These are phyloP conservation scores for Brachionus sp. DNA, from an alignment of 1,140 invertebrate species.

Conservation along the genomic window DNA sequence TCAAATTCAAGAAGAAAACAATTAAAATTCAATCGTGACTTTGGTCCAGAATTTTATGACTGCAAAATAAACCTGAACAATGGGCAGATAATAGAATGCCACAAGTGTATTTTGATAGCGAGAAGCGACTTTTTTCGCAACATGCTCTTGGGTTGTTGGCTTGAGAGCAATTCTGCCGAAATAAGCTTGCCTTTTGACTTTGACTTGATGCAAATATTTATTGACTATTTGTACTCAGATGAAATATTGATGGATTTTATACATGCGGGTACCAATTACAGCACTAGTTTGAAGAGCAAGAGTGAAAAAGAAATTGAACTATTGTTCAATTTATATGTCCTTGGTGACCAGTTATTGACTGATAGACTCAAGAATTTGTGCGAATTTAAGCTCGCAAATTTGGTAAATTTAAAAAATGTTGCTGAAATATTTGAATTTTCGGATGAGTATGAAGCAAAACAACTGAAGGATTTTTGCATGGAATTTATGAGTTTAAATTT, in stretches of 20 bases:
- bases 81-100: slow-evolving; percentile 64
- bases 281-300: slow-evolving; percentile 23
- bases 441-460: slow-evolving; percentile 63
- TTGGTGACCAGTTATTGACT: slow-evolving; percentile 70
- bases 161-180: slow-evolving; percentile 55
- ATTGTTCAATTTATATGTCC: slow-evolving; percentile 67
- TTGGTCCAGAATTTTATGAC: slow-evolving; percentile 64
- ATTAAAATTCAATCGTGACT: slow-evolving; percentile 46
- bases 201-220: slow-evolving; percentile 63
- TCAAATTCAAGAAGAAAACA: background rate
- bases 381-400: slow-evolving; percentile 64
- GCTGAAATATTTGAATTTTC: slow-evolving; percentile 68
- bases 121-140: slow-evolving; percentile 72
- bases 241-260: slow-evolving; percentile 52
- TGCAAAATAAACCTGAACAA: slow-evolving; percentile 65
- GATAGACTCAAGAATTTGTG: slow-evolving; percentile 66
- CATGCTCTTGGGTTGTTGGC: slow-evolving; percentile 71
- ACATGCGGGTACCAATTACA: background rate
- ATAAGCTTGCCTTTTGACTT: slow-evolving; percentile 60
- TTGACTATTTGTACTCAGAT: slow-evolving; percentile 70
- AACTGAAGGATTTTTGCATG: slow-evolving; percentile 68
- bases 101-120: slow-evolving; percentile 71
- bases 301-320: slow-evolving; percentile 63
- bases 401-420: slow-evolving; percentile 69
- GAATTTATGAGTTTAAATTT: slow-evolving; percentile 70